Evolutionary conservation across 2,113 vertebrate genomes (phyloP).

Genomic region (Apeltes quadracus): DNA sequence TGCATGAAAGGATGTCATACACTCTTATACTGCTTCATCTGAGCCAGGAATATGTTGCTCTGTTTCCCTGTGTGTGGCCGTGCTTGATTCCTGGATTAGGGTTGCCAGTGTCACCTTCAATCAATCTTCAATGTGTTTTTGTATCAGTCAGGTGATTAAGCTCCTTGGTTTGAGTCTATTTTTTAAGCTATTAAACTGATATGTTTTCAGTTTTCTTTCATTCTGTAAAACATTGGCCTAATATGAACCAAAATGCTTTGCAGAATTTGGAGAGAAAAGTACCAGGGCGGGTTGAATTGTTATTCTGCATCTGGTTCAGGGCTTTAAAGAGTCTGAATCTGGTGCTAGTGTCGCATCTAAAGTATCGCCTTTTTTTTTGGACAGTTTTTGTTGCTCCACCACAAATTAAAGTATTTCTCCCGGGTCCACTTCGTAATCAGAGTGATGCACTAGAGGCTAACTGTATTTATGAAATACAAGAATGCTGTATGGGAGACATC

Average conservation of each 20-base stretch:
- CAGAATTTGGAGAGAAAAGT: not conserved
- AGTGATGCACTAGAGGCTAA: not conserved
- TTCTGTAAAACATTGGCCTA: conserved; percentile 4
- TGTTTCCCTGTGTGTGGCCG: not conserved
- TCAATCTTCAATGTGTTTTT: not conserved
- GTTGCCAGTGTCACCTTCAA: not conserved
- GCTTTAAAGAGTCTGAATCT: not conserved
- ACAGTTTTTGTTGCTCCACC: not conserved
- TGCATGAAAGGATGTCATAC: too few species aligned
- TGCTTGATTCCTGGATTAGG: too few species aligned
- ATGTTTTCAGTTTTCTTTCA: not conserved
- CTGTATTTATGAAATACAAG: not conserved
- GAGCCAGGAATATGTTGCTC: too few species aligned
- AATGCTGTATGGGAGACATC: not conserved
- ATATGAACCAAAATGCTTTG: not conserved
- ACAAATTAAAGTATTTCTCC: conserved; percentile 23
- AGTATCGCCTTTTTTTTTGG: conserved; percentile 1
- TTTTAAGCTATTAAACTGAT: not conserved
- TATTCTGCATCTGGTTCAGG: conserved; percentile 29
- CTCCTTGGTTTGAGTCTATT: not conserved
- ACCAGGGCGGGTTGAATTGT: conserved; percentile 20
- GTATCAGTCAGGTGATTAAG: not conserved
- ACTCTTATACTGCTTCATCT: too few species aligned
- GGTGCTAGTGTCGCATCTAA: conserved; percentile 1
- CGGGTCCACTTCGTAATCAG: conserved; percentile 3